These are phyloP conservation scores for Globodera ellingtonae DNA, from an alignment of 1,140 invertebrate species.

Conservation along the genomic window DNA sequence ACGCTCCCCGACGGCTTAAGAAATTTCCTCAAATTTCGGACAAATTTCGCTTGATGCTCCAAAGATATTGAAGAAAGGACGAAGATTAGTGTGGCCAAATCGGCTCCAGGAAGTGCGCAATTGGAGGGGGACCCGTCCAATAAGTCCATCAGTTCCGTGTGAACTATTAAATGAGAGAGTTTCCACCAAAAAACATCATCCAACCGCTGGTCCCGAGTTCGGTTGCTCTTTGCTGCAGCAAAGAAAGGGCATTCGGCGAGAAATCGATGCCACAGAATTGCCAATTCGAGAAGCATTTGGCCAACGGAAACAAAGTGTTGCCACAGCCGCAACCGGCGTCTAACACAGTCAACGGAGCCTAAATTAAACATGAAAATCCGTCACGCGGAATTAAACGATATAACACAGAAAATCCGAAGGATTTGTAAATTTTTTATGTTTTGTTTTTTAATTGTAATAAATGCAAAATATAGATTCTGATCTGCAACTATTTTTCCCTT, in stretches of 20 bases:
- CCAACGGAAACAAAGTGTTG: conserved; percentile 89
- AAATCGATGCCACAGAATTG: conserved; percentile 91
- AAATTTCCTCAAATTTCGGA: conserved; percentile 74
- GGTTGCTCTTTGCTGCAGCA: conserved; percentile 72
- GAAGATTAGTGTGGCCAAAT: conserved; percentile 77
- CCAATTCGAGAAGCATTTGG: conserved; percentile 76
- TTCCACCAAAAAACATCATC: conserved; percentile 11
- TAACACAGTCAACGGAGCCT: conserved; percentile 69
- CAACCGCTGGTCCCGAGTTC: conserved; percentile 11
- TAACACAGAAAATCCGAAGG: conserved; percentile 19
- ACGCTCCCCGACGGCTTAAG: conserved; percentile 41
- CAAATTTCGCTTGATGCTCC: conserved; percentile 75
- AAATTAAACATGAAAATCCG: conserved; percentile 20
- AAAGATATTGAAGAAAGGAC: conserved; percentile 80
- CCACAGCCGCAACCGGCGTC: conserved; percentile 97
- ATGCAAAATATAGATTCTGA: neutral
- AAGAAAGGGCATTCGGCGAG: conserved; percentile 74
- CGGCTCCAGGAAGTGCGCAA: conserved; percentile 67
- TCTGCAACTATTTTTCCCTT: neutral
- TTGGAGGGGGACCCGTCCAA: conserved; percentile 4
- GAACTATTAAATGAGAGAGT: conserved; percentile 11
- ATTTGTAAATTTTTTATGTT: neutral
- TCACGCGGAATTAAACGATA: too few relatives aligned
- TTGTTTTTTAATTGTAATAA: neutral
- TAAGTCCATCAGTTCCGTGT: conserved; percentile 48